phyloP scores from a whole-genome alignment of 1,140 invertebrate species.

The Papilio machaon region DNA sequence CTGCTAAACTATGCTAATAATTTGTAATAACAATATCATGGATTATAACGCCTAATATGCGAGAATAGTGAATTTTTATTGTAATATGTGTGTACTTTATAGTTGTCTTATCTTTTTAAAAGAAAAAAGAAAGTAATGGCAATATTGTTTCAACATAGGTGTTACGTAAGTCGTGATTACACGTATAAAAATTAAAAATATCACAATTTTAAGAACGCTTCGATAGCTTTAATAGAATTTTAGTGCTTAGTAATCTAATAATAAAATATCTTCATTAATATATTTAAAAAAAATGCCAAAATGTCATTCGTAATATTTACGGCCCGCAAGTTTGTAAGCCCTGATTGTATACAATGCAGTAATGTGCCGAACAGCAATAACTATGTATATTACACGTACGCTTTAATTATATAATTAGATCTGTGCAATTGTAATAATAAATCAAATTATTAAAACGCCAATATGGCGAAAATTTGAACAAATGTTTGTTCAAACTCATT shows the following conservation, averaged over 20 bases:
- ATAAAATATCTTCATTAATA: not conserved
- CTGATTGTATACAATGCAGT: conserved; percentile 5
- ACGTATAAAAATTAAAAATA: not conserved
- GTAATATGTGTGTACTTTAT: not conserved
- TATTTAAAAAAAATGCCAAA: not conserved
- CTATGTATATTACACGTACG: not conserved
- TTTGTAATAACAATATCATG: not conserved
- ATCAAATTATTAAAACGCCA: not conserved
- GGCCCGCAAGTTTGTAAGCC: conserved; percentile 8
- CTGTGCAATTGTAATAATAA: conserved; percentile 9
- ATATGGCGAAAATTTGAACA: not conserved
- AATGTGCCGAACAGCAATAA: not conserved
- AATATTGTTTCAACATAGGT: not conserved
- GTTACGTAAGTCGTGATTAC: not conserved
- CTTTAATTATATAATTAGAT: not conserved
- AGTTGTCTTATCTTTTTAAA: not conserved
- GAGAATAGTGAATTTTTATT: not conserved
- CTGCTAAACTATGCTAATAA: not conserved
- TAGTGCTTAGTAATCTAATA: not conserved
- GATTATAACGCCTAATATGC: not conserved
- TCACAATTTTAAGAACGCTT: not conserved
- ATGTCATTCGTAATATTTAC: not conserved
- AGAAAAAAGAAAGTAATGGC: not conserved
- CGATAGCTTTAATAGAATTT: conserved; percentile 1
- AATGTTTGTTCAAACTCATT: not conserved